Conservation (phyloP, 2,113 vertebrate genomes). For the Sciurus niger region DNA sequence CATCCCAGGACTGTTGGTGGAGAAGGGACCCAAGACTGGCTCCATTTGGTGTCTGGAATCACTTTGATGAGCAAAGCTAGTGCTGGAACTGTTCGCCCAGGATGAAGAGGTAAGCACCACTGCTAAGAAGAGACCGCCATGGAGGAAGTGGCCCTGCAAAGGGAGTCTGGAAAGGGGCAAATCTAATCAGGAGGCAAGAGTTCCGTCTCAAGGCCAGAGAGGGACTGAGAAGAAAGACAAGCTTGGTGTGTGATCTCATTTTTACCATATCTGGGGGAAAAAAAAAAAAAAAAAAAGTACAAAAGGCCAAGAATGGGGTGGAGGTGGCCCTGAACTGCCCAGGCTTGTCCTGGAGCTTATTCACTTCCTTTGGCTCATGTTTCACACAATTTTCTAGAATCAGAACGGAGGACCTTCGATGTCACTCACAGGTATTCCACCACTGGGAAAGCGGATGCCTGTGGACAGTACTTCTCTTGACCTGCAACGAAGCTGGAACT, state of each 20-base stretch:
- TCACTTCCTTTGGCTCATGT: background rate
- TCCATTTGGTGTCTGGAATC: background rate
- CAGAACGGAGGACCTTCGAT: background rate
- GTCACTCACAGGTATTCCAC: background rate
- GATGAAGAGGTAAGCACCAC: background rate
- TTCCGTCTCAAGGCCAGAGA: background rate
- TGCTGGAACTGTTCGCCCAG: background rate
- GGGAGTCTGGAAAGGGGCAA: background rate
- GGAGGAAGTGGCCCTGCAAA: background rate
- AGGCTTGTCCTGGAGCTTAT: background rate
- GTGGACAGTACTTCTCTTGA: background rate
- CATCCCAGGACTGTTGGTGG: background rate
- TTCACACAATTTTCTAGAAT: background rate
- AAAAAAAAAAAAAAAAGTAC: background rate
- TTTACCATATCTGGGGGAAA: background rate
- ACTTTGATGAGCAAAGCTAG: background rate
- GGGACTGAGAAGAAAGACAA: background rate
- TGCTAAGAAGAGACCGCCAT: background rate
- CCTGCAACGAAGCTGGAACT: background rate
- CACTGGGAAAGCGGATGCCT: background rate
- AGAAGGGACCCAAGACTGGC: background rate
- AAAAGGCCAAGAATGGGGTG: background rate
- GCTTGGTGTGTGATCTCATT: background rate
- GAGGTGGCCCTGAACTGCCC: background rate
- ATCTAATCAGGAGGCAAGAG: background rate